phyloP scores from a whole-genome alignment of 1,140 invertebrate genomes.

The Chrysoperla carnea region DNA sequence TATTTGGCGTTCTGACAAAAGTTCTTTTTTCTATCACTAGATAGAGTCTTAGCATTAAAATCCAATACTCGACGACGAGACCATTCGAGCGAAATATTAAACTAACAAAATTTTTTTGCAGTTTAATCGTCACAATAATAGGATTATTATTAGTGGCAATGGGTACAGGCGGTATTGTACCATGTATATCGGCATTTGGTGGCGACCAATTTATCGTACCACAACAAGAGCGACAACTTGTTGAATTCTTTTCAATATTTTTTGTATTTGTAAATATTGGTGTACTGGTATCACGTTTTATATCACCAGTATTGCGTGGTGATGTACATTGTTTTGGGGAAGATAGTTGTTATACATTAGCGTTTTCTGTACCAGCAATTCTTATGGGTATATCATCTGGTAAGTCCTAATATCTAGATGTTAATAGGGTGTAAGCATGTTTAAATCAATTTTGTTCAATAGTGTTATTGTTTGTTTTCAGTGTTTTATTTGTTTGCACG shows the following conservation, averaged over 20 bases:
- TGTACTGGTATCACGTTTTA: constrained; percentile 71
- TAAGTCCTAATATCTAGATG: constrained; percentile 24
- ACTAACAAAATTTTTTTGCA: no score
- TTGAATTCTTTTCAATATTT: constrained; percentile 82
- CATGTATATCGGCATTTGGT: constrained; percentile 92
- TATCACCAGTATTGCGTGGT: constrained; percentile 73
- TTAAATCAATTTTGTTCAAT: constrained; percentile 33
- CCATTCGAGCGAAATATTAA: no score
- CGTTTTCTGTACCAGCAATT: constrained; percentile 79
- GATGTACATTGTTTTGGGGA: constrained; percentile 69
- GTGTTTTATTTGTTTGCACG: constrained; percentile 68
- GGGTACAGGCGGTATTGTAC: constrained; percentile 93
- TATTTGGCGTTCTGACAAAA: no score
- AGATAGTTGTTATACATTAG: constrained; percentile 71
- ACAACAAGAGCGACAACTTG: constrained; percentile 54
- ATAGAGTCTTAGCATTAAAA: no score
- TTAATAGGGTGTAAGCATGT: no score
- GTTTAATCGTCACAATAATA: constrained; percentile 29
- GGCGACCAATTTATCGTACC: constrained; percentile 87
- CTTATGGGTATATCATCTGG: constrained; percentile 68
- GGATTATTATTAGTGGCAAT: constrained; percentile 70
- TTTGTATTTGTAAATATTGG: constrained; percentile 90
- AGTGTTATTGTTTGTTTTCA: constrained; percentile 50
- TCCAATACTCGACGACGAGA: no score
- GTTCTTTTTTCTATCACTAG: no score